Conservation (phyloP, 1,140 invertebrate genomes). For the Drosophila sp. region DNA sequence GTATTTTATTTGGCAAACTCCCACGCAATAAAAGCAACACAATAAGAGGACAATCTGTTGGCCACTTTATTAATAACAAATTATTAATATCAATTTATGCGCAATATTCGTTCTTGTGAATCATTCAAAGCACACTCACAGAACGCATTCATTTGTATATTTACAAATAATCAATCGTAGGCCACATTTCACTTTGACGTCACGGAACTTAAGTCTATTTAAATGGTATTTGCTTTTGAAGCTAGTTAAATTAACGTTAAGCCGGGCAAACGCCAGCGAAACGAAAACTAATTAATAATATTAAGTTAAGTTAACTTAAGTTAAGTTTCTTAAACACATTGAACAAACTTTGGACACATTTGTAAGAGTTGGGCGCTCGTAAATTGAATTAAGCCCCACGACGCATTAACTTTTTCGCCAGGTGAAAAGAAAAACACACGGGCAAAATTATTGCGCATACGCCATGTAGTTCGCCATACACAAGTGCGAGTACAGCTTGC, state of each 20-base stretch:
- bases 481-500: constrained; percentile 12
- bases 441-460: constrained; percentile 59
- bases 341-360: constrained; percentile 30
- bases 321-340: constrained; percentile 28
- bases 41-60: constrained; percentile 48
- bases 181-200: constrained; percentile 51
- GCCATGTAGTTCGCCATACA: constrained; percentile 43
- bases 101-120: constrained; percentile 65
- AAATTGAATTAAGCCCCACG: constrained; percentile 43
- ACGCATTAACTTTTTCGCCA: constrained; percentile 51
- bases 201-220: constrained; percentile 21
- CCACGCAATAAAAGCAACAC: constrained; percentile 33
- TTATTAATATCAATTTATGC: constrained; percentile 63
- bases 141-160: constrained; percentile 35
- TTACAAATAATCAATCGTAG: constrained; percentile 71
- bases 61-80: constrained; percentile 62
- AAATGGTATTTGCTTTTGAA: constrained; percentile 9
- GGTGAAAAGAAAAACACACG: constrained; percentile 30
- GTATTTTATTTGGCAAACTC: constrained; percentile 30
- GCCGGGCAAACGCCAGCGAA: constrained; percentile 12
- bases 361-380: constrained; percentile 25
- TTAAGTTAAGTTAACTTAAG: constrained; percentile 55
- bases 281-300: constrained; percentile 70
- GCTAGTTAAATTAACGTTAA: constrained; percentile 47
- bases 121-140: constrained; percentile 39